Percentiles rank a stretch among this genome's conserved stretches.
These are phyloP conservation scores for Brienomyrus longianalis DNA, from an alignment of 2,113 vertebrate genomes.

Conservation along the genomic window DNA sequence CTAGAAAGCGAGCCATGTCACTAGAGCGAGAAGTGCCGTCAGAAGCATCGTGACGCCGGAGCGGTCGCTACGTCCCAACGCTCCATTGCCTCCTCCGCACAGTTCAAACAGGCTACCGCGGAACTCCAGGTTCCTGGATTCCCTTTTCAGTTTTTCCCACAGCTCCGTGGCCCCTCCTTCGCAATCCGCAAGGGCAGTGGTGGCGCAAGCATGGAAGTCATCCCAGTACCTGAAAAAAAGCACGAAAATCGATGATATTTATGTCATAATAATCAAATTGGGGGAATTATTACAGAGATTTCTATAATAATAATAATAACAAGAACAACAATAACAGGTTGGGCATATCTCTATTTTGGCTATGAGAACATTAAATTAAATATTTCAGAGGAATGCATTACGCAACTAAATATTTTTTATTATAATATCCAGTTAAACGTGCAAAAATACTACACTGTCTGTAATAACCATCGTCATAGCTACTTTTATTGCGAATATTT, in stretches of 20 bases:
- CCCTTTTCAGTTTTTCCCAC: slow-evolving; percentile 80
- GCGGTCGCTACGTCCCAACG: slow-evolving; percentile 41
- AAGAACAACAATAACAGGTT: neutral
- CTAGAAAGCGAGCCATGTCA: slow-evolving; percentile 68
- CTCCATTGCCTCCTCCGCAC: slow-evolving; percentile 66
- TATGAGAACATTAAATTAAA: neutral
- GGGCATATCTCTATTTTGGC: neutral
- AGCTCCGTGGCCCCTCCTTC: slow-evolving; percentile 77
- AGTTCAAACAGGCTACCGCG: slow-evolving; percentile 82
- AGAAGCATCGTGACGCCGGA: slow-evolving; percentile 58
- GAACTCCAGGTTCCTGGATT: slow-evolving; percentile 79
- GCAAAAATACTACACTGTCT: neutral
- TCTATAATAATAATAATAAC: neutral
- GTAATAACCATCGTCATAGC: neutral
- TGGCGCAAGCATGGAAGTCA: slow-evolving; percentile 77
- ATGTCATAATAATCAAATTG: neutral
- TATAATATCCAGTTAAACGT: neutral
- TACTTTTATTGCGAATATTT: neutral
- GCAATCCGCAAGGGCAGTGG: slow-evolving; percentile 77
- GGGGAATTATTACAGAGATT: neutral
- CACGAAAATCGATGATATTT: neutral
- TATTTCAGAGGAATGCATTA: neutral
- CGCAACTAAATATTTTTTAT: neutral
- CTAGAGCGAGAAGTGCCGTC: slow-evolving; percentile 61
- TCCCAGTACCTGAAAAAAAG: slow-evolving; percentile 70